A percentile compares a stretch with the other conserved stretches of the same genome.
Evolutionary conservation across 2,113 vertebrate genomes (phyloP).

Genomic region (Struthio camelus): DNA sequence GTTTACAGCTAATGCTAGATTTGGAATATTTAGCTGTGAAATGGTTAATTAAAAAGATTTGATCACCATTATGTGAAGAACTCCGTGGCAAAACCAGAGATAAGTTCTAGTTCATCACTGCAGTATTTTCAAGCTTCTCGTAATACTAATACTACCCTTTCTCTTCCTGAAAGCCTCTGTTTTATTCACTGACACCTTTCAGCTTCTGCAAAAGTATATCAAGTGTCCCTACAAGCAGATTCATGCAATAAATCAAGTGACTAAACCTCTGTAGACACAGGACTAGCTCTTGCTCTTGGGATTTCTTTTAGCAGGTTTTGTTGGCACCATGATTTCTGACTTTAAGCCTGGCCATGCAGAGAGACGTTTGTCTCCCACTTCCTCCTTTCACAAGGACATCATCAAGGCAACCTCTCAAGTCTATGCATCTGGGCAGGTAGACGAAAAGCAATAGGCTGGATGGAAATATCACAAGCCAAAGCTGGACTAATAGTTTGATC

Average conservation of each 20-base stretch:
- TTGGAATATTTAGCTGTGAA: not conserved
- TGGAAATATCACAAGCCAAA: not conserved
- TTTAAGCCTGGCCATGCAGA: not conserved
- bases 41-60: not conserved
- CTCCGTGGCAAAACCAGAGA: not conserved
- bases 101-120: not conserved
- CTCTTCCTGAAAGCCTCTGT: not conserved
- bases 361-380: not conserved
- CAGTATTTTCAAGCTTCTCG: not conserved
- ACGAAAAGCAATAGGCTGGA: not conserved
- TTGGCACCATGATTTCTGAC: not conserved
- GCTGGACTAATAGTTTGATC: not conserved
- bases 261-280: not conserved
- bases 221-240: not conserved
- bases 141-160: not conserved
- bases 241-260: conserved; percentile 21
- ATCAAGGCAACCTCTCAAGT: not conserved
- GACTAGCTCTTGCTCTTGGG: not conserved
- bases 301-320: conserved; percentile 3
- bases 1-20: not conserved
- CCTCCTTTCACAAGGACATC: not conserved
- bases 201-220: conserved; percentile 37
- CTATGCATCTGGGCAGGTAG: not conserved
- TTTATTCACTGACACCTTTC: conserved; percentile 47
- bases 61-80: not conserved